Evolutionary conservation across 1,140 invertebrate species (phyloP).

Genomic region (Cardiocondyla obscurior): DNA sequence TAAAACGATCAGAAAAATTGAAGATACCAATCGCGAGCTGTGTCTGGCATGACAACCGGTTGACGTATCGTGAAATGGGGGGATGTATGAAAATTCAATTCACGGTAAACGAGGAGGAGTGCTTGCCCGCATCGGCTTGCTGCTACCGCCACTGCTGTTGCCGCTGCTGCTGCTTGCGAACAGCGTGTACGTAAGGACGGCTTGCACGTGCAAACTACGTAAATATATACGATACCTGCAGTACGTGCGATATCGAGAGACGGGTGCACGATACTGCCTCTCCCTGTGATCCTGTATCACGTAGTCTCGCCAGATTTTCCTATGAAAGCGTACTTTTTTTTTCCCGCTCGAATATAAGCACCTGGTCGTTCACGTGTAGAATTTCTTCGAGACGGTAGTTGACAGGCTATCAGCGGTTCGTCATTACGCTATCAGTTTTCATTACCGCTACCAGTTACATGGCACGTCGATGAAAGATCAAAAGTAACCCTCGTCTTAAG

Average conservation of each 20-base stretch:
- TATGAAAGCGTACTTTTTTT: constrained; percentile 30
- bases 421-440: constrained; percentile 38
- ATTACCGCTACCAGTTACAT: too few species aligned
- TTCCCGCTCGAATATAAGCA: background rate
- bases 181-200: constrained; percentile 11
- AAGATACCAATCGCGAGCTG: constrained; percentile 51
- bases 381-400: background rate
- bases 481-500: background rate
- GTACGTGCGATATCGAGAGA: constrained; percentile 33
- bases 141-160: background rate
- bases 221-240: constrained; percentile 17
- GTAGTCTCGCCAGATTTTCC: constrained; percentile 30
- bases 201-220: constrained; percentile 40
- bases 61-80: constrained; percentile 44
- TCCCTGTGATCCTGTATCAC: constrained; percentile 31
- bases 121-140: background rate
- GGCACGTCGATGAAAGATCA: background rate
- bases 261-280: constrained; percentile 6
- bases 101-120: background rate
- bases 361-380: constrained; percentile 1
- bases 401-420: constrained; percentile 27
- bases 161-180: background rate
- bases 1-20: constrained; percentile 57
- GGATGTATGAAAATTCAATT: constrained; percentile 65
- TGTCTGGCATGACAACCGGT: background rate